phyloP scores from a whole-genome alignment of 2,113 vertebrate species.

The Toxostoma redivivum region DNA sequence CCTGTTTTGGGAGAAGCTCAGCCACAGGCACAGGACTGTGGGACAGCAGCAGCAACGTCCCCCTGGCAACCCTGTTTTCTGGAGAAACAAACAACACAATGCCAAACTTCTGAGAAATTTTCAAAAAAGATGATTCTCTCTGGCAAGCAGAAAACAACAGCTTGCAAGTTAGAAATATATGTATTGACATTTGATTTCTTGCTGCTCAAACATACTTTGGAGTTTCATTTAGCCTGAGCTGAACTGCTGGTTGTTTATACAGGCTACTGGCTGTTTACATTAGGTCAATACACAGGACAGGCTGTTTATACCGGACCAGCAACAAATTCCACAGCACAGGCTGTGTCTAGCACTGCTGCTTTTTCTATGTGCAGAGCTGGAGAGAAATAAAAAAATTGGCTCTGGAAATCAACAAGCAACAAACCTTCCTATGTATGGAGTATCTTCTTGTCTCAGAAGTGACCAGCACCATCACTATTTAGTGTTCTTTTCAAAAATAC shows the following conservation, averaged over 20 bases:
- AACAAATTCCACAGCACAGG: slow-evolving; percentile 23
- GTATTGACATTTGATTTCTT: slow-evolving; percentile 26
- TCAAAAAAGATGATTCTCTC: neutral
- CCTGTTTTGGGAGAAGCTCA: neutral
- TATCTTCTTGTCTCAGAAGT: neutral
- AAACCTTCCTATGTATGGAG: neutral
- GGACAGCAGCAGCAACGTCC: neutral
- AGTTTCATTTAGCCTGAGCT: slow-evolving; percentile 27
- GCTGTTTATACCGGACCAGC: slow-evolving; percentile 49
- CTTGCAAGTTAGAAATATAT: neutral
- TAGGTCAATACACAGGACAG: slow-evolving; percentile 46
- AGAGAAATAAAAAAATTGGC: neutral
- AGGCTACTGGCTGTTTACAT: slow-evolving; percentile 66
- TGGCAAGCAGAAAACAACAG: neutral
- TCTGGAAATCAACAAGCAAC: neutral
- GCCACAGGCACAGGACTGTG: neutral
- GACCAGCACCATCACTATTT: neutral
- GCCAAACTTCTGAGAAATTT: neutral
- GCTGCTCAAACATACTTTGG: neutral
- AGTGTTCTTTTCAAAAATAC: neutral
- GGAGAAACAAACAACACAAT: neutral
- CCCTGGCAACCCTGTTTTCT: neutral
- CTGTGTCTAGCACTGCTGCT: neutral
- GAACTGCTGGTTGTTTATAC: slow-evolving; percentile 53
- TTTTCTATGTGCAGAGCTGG: neutral